Conservation (phyloP, 2,888 invertebrate species). For the Caenorhabditis plicata region DNA sequence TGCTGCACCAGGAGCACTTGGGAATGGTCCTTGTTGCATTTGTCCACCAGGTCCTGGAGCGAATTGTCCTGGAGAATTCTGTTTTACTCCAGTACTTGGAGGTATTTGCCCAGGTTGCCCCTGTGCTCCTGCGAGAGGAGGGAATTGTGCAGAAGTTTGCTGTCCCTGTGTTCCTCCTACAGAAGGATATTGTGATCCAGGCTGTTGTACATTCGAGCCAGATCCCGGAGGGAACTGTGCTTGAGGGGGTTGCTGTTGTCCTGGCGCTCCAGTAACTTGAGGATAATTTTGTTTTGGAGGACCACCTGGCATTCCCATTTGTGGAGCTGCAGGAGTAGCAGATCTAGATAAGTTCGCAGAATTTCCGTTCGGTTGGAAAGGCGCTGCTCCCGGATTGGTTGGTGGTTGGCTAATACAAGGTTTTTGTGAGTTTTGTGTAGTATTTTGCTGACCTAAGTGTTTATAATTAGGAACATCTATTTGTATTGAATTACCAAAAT, state of each 20-base stretch:
- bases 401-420: too few relatives aligned
- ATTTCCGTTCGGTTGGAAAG: conserved; percentile 5
- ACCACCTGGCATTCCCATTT: neutral
- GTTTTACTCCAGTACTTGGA: conserved; percentile 9
- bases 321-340: too few relatives aligned
- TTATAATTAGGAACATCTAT: too few relatives aligned
- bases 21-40: conserved; percentile 4
- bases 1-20: conserved; percentile 10
- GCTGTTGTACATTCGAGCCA: neutral
- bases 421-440: too few relatives aligned
- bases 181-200: too few relatives aligned
- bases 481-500: too few relatives aligned
- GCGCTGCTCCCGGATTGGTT: conserved; percentile 1
- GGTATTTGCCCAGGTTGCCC: conserved; percentile 12
- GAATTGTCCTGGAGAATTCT: conserved; percentile 7
- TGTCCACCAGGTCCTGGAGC: conserved; percentile 11
- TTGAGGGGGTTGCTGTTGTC: conserved; percentile 4
- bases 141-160: conserved; percentile 4
- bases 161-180: conserved; percentile 10
- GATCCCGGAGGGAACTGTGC: conserved; percentile 8
- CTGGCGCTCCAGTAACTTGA: conserved; percentile 1
- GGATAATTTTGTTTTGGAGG: conserved; percentile 3
- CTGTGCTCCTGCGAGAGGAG: conserved; percentile 3
- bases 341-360: too few relatives aligned
- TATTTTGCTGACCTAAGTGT: too few relatives aligned